phyloP scores from a whole-genome alignment of 2,113 vertebrate species.

The Lepus americanus region DNA sequence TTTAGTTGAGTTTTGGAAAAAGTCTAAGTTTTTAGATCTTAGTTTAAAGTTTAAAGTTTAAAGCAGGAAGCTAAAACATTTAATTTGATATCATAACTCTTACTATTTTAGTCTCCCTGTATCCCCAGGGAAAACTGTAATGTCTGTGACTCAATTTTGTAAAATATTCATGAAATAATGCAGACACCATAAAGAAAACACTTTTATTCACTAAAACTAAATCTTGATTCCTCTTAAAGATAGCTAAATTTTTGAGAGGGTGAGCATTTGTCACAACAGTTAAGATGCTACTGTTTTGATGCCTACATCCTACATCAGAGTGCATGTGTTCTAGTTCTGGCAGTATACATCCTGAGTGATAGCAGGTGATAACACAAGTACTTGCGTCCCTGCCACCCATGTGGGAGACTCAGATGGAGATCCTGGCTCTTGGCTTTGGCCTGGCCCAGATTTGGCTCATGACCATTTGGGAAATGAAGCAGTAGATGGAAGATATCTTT shows the following conservation, averaged over 20 bases:
- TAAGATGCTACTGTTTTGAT: too few species aligned
- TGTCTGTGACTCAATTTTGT: neutral
- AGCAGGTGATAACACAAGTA: too few species aligned
- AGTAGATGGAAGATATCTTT: too few species aligned
- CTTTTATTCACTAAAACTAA: slow-evolving; percentile 11
- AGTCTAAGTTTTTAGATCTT: neutral
- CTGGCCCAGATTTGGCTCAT: too few species aligned
- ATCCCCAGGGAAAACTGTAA: neutral
- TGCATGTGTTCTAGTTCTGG: too few species aligned
- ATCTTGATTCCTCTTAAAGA: slow-evolving; percentile 6
- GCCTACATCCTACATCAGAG: too few species aligned
- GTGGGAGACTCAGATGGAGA: too few species aligned
- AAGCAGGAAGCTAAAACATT: slow-evolving; percentile 30
- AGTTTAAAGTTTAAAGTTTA: neutral
- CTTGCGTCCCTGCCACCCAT: too few species aligned
- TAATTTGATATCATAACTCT: slow-evolving; percentile 21
- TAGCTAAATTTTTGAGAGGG: neutral
- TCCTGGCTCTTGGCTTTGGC: too few species aligned
- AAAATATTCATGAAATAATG: slow-evolving; percentile 25
- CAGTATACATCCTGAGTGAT: too few species aligned
- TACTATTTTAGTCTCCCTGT: neutral
- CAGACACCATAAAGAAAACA: slow-evolving; percentile 1
- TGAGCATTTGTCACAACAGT: too few species aligned
- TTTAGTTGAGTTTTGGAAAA: neutral
- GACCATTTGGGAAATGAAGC: too few species aligned